Conservation (phyloP, 2,113 vertebrate genomes). For the Ceyx cyanopectus region DNA sequence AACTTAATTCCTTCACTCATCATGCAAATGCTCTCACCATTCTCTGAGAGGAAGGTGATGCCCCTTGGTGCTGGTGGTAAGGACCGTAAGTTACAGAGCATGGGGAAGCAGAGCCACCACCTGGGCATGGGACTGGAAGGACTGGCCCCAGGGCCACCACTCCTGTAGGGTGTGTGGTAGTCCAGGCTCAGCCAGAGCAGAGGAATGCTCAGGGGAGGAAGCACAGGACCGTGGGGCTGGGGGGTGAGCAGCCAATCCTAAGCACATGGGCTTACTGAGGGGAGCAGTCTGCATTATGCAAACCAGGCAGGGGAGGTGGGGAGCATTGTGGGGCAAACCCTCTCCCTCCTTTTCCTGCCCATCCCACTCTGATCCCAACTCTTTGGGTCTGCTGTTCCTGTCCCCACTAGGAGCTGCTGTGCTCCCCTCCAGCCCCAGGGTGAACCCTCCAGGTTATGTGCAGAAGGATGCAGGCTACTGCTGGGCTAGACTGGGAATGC, state of each 20-base stretch:
- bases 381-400: accelerated
- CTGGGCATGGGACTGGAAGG: neutral
- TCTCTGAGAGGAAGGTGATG: neutral
- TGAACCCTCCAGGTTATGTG: neutral
- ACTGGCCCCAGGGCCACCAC: neutral
- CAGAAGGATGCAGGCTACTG: neutral
- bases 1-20: neutral
- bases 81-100: neutral
- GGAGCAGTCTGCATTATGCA: neutral
- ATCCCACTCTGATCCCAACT: neutral
- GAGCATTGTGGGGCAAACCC: accelerated
- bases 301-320: neutral
- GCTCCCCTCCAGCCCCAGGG: neutral
- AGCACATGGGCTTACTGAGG: neutral
- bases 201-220: neutral
- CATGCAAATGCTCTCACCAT: accelerated
- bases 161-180: accelerated
- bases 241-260: neutral
- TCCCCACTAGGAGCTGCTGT: neutral
- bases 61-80: accelerated
- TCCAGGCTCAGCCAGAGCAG: neutral
- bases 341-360: neutral
- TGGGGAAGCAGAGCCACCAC: neutral
- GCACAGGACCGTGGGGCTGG: accelerated
- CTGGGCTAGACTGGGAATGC: neutral